These are phyloP conservation scores for Redunca redunca DNA, from an alignment of 2,113 vertebrate genomes.

Conservation along the genomic window DNA sequence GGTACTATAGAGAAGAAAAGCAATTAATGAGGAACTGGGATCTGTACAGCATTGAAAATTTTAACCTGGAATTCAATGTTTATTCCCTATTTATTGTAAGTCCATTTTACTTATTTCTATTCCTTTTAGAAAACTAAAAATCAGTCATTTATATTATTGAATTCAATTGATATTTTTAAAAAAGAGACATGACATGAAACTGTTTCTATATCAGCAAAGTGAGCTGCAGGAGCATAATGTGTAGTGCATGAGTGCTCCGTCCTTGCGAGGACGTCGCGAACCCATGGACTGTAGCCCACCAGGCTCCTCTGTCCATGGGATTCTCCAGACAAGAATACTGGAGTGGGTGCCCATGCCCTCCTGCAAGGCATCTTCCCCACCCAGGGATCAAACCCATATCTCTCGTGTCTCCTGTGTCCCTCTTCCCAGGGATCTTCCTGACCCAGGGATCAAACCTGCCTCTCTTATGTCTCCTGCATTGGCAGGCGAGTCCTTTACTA, in stretches of 20 bases:
- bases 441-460: background rate
- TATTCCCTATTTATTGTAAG: background rate
- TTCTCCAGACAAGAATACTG: background rate
- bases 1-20: background rate
- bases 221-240: background rate
- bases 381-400: background rate
- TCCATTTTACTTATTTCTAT: background rate
- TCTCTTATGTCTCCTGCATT: background rate
- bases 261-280: fast-evolving
- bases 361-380: background rate
- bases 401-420: background rate
- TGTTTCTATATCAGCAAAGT: background rate
- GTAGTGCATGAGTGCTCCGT: background rate
- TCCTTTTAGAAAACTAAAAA: background rate
- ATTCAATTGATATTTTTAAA: background rate
- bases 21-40: background rate
- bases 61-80: background rate
- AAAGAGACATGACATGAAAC: background rate
- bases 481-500: background rate
- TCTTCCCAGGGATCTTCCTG: background rate
- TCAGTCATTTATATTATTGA: background rate
- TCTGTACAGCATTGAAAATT: background rate
- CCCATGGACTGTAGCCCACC: background rate
- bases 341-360: background rate
- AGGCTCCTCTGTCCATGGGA: background rate